Percentiles rank a stretch among this genome's conserved stretches.
Conservation (phyloP, 2,113 vertebrate genomes). For the Mellivora capensis region DNA sequence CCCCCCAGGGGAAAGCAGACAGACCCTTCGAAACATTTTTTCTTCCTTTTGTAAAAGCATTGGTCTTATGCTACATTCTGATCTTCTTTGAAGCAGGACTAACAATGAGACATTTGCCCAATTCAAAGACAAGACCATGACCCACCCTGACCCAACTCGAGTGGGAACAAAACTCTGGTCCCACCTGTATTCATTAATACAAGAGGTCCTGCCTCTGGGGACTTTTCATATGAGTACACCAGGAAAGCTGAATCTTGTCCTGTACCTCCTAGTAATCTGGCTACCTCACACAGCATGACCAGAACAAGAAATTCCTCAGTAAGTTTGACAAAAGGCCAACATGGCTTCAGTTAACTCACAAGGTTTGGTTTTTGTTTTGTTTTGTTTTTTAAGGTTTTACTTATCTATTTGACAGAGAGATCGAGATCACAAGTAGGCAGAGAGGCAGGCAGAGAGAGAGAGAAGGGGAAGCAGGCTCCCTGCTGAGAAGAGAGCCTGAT, state of each 20-base stretch:
- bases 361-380: too few species aligned
- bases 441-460: too few species aligned
- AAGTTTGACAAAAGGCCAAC: neutral
- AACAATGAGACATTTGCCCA: neutral
- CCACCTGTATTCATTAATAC: neutral
- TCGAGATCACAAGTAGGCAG: too few species aligned
- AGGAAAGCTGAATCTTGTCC: neutral
- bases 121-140: neutral
- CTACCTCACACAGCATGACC: neutral
- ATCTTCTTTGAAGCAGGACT: neutral
- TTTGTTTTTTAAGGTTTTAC: too few species aligned
- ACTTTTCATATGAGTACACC: neutral
- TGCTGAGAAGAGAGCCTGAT: too few species aligned
- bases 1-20: neutral
- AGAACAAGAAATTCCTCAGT: neutral
- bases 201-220: neutral
- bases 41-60: constrained; percentile 18
- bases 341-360: neutral
- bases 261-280: neutral
- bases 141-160: neutral
- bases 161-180: neutral
- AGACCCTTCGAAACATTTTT: neutral
- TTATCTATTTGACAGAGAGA: too few species aligned
- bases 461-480: too few species aligned
- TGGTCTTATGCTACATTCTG: neutral